These are phyloP conservation scores for Gymnocypris eckloni DNA, from an alignment of 2,797 vertebrate genomes.

Conservation along the genomic window DNA sequence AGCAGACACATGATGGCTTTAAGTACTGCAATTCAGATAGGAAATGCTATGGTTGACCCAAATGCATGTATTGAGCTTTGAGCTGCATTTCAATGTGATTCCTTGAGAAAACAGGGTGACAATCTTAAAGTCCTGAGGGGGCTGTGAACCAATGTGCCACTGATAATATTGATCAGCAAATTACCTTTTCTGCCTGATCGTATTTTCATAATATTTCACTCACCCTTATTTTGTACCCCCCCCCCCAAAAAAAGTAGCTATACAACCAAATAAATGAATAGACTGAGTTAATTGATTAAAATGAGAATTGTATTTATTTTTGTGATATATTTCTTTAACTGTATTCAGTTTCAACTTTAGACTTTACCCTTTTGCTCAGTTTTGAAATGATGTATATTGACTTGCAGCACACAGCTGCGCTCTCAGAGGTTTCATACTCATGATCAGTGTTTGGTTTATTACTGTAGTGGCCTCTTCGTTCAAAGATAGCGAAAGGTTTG, in stretches of 20 bases:
- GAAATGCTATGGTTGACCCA: background rate
- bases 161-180: slow-evolving; percentile 38
- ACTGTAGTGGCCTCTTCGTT: background rate
- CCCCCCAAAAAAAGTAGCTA: background rate
- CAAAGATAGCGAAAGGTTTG: background rate
- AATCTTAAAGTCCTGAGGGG: slow-evolving; percentile 38
- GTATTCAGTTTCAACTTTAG: background rate
- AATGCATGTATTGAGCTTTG: background rate
- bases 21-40: background rate
- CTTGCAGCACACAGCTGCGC: background rate
- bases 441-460: slow-evolving; percentile 27
- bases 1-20: background rate
- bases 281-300: no score
- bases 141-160: slow-evolving; percentile 21
- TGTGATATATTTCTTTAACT: background rate
- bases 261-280: background rate
- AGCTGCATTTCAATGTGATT: background rate
- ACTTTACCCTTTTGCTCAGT: background rate
- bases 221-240: background rate
- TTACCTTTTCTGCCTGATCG: slow-evolving; percentile 33
- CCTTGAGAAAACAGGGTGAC: slow-evolving; percentile 26
- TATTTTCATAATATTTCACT: background rate
- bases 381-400: background rate
- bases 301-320: background rate
- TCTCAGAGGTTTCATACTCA: background rate